Percentiles rank a stretch among this genome's conserved stretches.
phyloP scores from a whole-genome alignment of 1,140 invertebrate genomes.

The Zaprionus camerounensis region DNA sequence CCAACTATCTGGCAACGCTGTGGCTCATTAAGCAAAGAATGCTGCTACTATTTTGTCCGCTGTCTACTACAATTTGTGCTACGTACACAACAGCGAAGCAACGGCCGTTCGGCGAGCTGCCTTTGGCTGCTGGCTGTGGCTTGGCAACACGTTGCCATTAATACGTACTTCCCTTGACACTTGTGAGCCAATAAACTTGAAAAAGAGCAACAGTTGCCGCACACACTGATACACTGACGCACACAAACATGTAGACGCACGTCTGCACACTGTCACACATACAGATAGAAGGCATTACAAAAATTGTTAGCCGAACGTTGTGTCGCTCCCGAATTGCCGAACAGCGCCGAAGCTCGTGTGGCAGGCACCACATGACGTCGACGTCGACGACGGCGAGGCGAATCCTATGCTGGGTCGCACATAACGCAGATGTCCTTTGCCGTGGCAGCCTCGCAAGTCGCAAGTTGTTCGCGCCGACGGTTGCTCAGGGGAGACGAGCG shows the following conservation, averaged over 20 bases:
- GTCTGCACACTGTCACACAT: conserved; percentile 16
- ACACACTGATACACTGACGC: conserved; percentile 20
- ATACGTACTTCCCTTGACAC: conserved; percentile 82
- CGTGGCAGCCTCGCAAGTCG: conserved; percentile 63
- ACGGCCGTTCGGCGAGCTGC: conserved; percentile 36
- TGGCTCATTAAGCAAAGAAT: conserved; percentile 48
- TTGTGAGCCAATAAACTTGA: conserved; percentile 83
- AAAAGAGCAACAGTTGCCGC: conserved; percentile 82
- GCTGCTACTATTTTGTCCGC: conserved; percentile 60
- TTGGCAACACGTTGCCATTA: conserved; percentile 81
- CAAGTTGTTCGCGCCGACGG: conserved; percentile 58
- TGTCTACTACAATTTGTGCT: conserved; percentile 42
- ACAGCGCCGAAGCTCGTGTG: conserved; percentile 4
- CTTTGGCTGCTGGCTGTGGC: conserved; percentile 27
- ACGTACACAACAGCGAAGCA: conserved; percentile 14
- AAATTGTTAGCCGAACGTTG: conserved; percentile 31
- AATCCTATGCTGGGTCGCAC: conserved; percentile 44
- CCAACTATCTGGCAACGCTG: conserved; percentile 36
- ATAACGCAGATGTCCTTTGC: conserved; percentile 80
- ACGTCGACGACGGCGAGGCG: not conserved
- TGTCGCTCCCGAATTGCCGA: conserved; percentile 17
- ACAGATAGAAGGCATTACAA: conserved; percentile 1
- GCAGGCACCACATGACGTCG: not conserved
- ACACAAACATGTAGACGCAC: conserved; percentile 35
- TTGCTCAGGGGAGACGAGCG: conserved; percentile 23